Base-by-base conservation (phyloP, 2,888 invertebrate genomes). In the Hemithea aestivaria region DNA sequence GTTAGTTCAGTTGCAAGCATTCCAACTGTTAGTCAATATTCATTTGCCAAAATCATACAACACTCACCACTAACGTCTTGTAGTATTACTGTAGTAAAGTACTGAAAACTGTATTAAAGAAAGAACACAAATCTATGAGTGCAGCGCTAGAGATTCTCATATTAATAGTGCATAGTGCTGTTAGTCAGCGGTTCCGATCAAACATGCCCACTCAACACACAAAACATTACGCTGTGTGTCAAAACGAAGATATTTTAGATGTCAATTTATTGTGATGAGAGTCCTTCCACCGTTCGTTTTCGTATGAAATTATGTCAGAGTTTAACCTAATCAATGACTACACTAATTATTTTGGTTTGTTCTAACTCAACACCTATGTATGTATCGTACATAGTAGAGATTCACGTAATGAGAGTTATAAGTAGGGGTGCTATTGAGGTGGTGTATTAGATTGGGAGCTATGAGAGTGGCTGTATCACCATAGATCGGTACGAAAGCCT, bases 11-110 rank as follows among this genome's bases (percentile, higher is more conserved):
- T 61, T 61, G 62, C 62, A 71, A 69, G 69, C 68, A 41, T 36
- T 28, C 32, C 35, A 53, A 67, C 66, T 51, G 77, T 83, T 84
- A 84, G 80, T 82, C 64, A 75, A 53, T 65, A 57, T 58, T 64
- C 58, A 62, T 65, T 73, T 72, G 72, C 78, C 81, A 82, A 76
- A 82, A 80, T 78, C 76, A 64, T 72, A 76, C 78, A 78, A 80
- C 79, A 87, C 85, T 87, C 85, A 85, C 85, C 85, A 83, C 85
- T 83, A 79, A 83, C 66, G 61, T 74, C 76, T 75, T 74, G 75
- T 73, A 66, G 77, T 74, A 71, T 75, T 83, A 85, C 83, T 75
- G 82, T 81, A 68, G 82, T 71, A 65, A 64, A 56, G 45, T 67
- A 87, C 85, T 87, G 85, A 80, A 84, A 84, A 65, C 58, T 73